phyloP scores from a whole-genome alignment of 2,797 vertebrate species.

The Cossypha dichroa region DNA sequence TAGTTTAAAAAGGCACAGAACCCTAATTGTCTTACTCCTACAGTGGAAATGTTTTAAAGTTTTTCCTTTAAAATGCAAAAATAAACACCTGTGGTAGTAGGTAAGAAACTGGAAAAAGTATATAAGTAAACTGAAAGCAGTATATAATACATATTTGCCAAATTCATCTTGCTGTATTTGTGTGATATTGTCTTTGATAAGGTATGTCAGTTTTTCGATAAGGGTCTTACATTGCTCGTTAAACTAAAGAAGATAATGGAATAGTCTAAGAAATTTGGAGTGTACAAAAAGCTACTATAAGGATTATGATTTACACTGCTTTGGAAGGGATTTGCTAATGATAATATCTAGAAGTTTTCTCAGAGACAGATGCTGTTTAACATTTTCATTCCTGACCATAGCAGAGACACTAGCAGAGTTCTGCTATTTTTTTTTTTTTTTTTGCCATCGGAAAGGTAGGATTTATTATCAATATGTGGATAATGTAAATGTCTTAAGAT shows the following conservation, averaged over 20 bases:
- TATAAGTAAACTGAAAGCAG: neutral
- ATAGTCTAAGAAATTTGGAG: neutral
- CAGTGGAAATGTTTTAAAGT: neutral
- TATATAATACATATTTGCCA: neutral
- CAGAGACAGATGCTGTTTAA: neutral
- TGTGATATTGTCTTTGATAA: neutral
- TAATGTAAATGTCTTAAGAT: neutral
- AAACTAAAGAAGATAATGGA: neutral
- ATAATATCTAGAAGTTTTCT: neutral
- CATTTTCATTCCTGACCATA: neutral
- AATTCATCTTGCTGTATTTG: neutral
- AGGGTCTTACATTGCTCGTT: neutral
- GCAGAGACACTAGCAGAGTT: neutral
- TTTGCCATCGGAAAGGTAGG: neutral
- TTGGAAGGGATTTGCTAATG: neutral
- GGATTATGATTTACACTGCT: neutral
- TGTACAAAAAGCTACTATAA: neutral
- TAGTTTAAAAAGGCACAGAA: neutral
- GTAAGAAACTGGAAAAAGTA: neutral
- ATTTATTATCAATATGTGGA: neutral
- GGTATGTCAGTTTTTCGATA: neutral
- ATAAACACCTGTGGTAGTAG: neutral
- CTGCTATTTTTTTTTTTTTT: neutral
- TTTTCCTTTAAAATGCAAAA: neutral
- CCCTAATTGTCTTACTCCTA: neutral